Evolutionary conservation across 1,140 invertebrate genomes (phyloP), one percentile per base, ranked within the genome.

Genomic region (Stegodyphus dumicola): DNA sequence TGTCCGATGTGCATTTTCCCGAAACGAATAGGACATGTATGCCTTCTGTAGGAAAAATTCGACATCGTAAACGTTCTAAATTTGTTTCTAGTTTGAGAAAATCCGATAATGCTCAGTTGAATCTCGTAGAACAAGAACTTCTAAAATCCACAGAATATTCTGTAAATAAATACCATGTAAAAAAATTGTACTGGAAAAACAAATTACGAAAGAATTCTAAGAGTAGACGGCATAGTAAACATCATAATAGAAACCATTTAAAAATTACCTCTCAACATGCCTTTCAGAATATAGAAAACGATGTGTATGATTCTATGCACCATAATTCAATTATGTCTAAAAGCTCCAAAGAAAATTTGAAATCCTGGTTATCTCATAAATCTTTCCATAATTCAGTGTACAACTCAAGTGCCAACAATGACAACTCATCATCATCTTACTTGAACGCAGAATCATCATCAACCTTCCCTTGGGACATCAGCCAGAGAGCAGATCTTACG

Each of bases 1-100:
- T 93, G 56, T 94, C 95, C 48, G 96, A 97, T 90, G 95, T 97
- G 53, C 33, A 60, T 10, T 86, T 75, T 51, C 77, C 77, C 0
- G 77, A 74, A n/a, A 74, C 48, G n/a, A 86, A 86, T 56, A 60
- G 77, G 64, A 80, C 77, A 17, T 86, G 85, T 15, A 52, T 86
- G 54, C 7, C 60, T 15, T 67, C 73, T 0, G 49, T 69, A 17
- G 11, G 51, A 10, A 76, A 69, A 70, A 52, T 7, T 53, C 74
- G 49, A 17, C 54, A 66, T 54, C 74, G 74, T 65, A 51, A 75
- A 53, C 64, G 65, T 7, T 17, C 13, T 17, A 67, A 17, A 67
- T n/a, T 15, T 17, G 10, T 9, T 13, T 67, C 17, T 13, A 7
- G 7, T 7, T n/a, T 7, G 10, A n/a, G 7, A 17, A 67, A 18